Base-by-base conservation (phyloP, 2,113 vertebrate genomes). In the Willisornis vidua region DNA sequence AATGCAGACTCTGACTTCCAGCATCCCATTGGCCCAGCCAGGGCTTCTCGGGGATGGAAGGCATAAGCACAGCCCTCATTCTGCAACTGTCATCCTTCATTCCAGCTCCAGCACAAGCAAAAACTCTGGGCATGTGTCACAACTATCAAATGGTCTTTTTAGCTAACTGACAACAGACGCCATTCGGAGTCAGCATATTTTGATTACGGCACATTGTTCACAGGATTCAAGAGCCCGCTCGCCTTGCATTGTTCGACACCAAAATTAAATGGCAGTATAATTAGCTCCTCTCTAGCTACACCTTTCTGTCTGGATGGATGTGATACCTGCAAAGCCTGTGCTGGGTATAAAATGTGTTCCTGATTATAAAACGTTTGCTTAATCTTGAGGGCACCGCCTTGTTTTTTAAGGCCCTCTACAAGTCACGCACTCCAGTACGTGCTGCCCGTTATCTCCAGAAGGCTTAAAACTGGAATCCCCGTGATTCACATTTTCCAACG, bases 381-480 rank as follows among this genome's bases (percentile, higher is more conserved):
- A 91, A 96, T 96, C 94, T 87, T 18, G 31, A 85, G 95, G 94
- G 87, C 66, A 59, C 67, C 94, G 54, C 86, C 95, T 90, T 76
- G 51, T 83, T 93, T 93, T 94, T 93, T 58, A 92, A 96, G 96
- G 96, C 90, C 76, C 92, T 93, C 95, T 52, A 61, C 46, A 54
- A 94, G 78, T 77, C 87, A 95, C 80, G 67, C 95, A 96, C 89
- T 96, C 93, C 33, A 55, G 92, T 89, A 55, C 52, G 70, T 93
- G 87, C 67, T 90, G 81, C 93, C 93, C 74, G 94, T 89, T 96
- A 91, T 97, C 91, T 95, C 63, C 89, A 92, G 55, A 85, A 83
- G 90, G 73, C 84, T 97, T 94, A 90, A 72, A 93, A 83, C 71
- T 96, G 86, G 94, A 97, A 95, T 95, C 92, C 85, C 90, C 23